Base-by-base conservation (phyloP, 1,140 invertebrate species). In the Hesperophylax magnus region DNA sequence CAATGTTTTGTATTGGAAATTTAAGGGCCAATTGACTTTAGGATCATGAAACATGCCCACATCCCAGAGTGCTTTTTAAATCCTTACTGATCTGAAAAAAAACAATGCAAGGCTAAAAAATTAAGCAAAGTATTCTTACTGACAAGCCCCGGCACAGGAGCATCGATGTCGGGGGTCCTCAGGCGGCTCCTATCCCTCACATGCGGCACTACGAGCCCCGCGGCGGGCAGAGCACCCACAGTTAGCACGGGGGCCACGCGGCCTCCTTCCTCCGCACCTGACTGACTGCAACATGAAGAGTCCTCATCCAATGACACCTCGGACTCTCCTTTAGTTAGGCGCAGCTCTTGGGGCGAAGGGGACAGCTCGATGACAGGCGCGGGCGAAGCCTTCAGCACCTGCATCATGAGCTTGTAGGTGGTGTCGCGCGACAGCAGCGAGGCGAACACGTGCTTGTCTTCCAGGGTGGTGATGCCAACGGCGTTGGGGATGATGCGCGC, bases 401-500 rank as follows among this genome's bases (percentile, higher is more conserved):
- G 93, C 80, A 92, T 92, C 94, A 98, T 96, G 58, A 97, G 91
- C 85, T 94, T 94, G 89, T 94, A 97, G 0, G 96, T 96, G 80
- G 93, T 93, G 86, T 98, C 96, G 56, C 97, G 90, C 24, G 96
- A 97, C 56, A 98, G 91, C 81, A 98, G 92, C 71, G 96, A 97
- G 47, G 95, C 95, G 88, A 98, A 98, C 20, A 97, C 95, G 88
- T 97, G 96, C 80, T 96, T 95, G 85, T 96, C 95, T 81, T 94
- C 93, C 31, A 92, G 89, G n/a, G 96, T 96, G 47, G 93, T 92
- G 20, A 98, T 93, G 20, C 96, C 96, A 61, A 98, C 95, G 24
- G 97, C 97, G 89, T 98, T 98, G 39, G 97, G 97, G 85, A 96
- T 95, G 52, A 98, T 96, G 81, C 94, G 93, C 3, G 96, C 97